phyloP scores from a whole-genome alignment of 64 coral and sea anemone genomes.

The Anthopleura sola region DNA sequence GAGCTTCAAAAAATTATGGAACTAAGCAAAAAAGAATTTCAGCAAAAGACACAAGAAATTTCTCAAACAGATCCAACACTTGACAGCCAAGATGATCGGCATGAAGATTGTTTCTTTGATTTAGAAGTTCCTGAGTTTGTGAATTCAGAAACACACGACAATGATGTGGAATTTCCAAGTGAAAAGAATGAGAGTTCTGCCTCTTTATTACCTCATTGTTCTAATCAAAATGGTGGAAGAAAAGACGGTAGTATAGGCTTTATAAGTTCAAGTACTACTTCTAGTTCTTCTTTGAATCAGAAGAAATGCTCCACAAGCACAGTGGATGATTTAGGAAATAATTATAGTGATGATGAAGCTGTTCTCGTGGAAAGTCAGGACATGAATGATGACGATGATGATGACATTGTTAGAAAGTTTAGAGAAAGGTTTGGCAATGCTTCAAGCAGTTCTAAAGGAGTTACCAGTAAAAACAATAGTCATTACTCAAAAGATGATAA shows the following conservation, averaged over 20 bases:
- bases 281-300: background rate
- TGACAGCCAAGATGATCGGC: background rate
- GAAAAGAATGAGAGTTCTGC: background rate
- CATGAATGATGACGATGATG: background rate
- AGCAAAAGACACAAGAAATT: background rate
- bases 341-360: background rate
- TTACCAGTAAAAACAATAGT: background rate
- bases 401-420: background rate
- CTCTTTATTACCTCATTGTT: background rate
- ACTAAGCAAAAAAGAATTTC: slow-evolving; percentile 14
- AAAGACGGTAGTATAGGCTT: background rate
- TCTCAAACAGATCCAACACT: background rate
- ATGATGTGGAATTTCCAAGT: background rate
- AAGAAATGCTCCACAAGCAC: background rate
- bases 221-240: background rate
- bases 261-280: background rate
- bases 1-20: slow-evolving; percentile 14
- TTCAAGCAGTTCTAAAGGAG: background rate
- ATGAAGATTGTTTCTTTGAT: background rate
- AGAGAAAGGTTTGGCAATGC: slow-evolving; percentile 13
- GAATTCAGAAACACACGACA: background rate
- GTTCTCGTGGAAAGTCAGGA: background rate
- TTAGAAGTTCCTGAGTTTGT: slow-evolving; percentile 16
- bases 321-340: background rate
- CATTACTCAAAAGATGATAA: background rate